A percentile compares a stretch with the other conserved stretches of the same genome.
Evolutionary conservation across 2,888 invertebrate genomes (phyloP).

Genomic region (Oscheius myriophilus): DNA sequence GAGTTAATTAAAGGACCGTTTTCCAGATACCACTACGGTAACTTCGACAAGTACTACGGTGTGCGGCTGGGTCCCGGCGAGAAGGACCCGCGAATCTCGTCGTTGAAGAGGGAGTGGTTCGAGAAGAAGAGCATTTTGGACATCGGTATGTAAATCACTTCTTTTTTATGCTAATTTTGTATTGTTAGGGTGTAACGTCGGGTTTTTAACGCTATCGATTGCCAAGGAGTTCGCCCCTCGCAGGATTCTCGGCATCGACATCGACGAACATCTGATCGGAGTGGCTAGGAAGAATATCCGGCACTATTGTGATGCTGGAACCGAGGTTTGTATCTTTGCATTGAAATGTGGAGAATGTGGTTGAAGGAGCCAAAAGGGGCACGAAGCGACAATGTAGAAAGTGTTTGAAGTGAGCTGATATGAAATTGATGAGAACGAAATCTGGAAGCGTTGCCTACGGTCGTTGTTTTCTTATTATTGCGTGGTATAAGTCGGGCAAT

Average conservation of each 20-base stretch:
- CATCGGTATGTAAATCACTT: conserved; percentile 77
- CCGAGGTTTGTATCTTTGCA: conserved; percentile 44
- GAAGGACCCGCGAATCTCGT: conserved; percentile 81
- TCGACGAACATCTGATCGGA: conserved; percentile 84
- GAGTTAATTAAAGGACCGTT: neutral
- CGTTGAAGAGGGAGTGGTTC: conserved; percentile 86
- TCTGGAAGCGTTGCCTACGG: too few relatives aligned
- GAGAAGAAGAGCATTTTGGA: conserved; percentile 88
- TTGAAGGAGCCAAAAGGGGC: too few relatives aligned
- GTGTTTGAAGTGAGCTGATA: too few relatives aligned
- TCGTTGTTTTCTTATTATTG: too few relatives aligned
- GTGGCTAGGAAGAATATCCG: conserved; percentile 81
- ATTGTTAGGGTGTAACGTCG: conserved; percentile 85
- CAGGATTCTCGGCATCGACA: conserved; percentile 88
- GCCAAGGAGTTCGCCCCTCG: conserved; percentile 86
- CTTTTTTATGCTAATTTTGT: neutral
- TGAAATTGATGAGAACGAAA: too few relatives aligned
- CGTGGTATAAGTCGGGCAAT: too few relatives aligned
- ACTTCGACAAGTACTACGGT: conserved; percentile 95
- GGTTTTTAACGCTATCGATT: conserved; percentile 89
- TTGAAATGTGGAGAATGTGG: neutral
- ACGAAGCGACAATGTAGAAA: too few relatives aligned
- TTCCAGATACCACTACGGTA: conserved; percentile 83
- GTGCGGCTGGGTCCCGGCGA: conserved; percentile 82
- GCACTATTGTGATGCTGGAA: conserved; percentile 75